Evolutionary conservation across 2,113 vertebrate genomes (phyloP), one percentile per base, ranked within the genome.

Genomic region (Micromys minutus): DNA sequence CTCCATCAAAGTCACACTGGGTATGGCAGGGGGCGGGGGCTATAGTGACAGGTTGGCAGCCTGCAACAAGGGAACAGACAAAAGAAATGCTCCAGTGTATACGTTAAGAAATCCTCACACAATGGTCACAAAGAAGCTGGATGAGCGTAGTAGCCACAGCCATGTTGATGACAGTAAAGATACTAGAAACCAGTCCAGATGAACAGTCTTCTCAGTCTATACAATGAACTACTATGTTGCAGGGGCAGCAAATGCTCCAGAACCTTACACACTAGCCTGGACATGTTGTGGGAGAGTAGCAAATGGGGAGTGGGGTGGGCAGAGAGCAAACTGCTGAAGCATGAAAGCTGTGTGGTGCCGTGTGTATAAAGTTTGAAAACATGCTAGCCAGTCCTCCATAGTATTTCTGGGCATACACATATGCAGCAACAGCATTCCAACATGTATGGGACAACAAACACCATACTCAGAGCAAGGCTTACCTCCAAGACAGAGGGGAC

Each of bases 361-460:
- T 97, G 83, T 94, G 91, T 89, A 19, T 74, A 55, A 89, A 94
- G 97, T 97, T 95, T 95, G 97, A 67, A 96, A 97, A 97, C 95
- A 96, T 36, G 77, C 47, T 69, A 12, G 91, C 75, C 87, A 13
- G 89, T 17, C 4, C 52, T 81, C 80, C 45, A n/a, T 75, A 79
- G 95, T 88, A 91, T 95, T 96, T 97, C 90, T 76, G 89, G 91
- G 55, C 42, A 85, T 19, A 63, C 92, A 67, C 93, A 94, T 94
- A 94, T 96, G 94, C 61, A 76, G 93, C 61, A 34, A 59, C 45
- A 87, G 79, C 52, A 47, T n/a, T 63, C 42, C 83, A 84, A 87
- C 94, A 72, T 7, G 13, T 74, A 11, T 4, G 74, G 75, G 67
- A 88, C 36, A 50, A 52, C 89, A 91, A 92, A 97, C 94, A 91